Conservation (phyloP, 2,888 invertebrate genomes). For the Linyphia triangularis region DNA sequence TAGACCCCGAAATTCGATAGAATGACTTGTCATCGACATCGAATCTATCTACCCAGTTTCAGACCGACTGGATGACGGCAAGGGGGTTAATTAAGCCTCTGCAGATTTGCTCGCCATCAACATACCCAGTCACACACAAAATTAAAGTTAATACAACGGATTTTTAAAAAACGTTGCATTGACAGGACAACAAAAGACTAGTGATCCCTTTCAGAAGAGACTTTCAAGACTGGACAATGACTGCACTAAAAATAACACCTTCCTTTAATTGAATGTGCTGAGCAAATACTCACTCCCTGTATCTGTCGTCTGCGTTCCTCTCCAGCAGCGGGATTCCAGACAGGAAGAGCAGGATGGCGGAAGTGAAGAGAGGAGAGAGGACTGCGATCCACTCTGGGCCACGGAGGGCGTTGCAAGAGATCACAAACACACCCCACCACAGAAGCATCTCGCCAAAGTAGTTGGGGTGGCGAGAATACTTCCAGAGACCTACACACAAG, state of each 20-base stretch:
- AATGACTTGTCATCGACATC: too few relatives aligned
- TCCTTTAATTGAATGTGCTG: too few relatives aligned
- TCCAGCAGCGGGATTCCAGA: slow-evolving; percentile 80
- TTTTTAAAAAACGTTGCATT: too few relatives aligned
- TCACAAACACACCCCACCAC: slow-evolving; percentile 79
- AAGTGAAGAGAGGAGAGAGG: slow-evolving; percentile 78
- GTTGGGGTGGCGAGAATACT: slow-evolving; percentile 79
- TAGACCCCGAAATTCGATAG: too few relatives aligned
- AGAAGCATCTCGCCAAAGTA: slow-evolving; percentile 80
- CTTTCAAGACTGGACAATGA: too few relatives aligned
- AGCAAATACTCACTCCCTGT: slow-evolving; percentile 45
- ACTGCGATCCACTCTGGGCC: slow-evolving; percentile 58
- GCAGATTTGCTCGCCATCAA: too few relatives aligned
- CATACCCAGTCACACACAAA: too few relatives aligned
- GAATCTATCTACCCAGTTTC: too few relatives aligned
- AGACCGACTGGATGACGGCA: too few relatives aligned
- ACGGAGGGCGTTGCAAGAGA: slow-evolving; percentile 41
- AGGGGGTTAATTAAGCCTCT: too few relatives aligned
- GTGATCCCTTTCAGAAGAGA: neutral
- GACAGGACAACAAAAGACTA: neutral
- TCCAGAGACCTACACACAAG: slow-evolving; percentile 78
- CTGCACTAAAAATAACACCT: too few relatives aligned
- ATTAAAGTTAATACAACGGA: too few relatives aligned
- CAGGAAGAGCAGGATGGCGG: slow-evolving; percentile 79
- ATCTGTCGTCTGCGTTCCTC: slow-evolving; percentile 69